Evolutionary conservation across 1,140 invertebrate genomes (phyloP), one percentile per base, ranked within the genome.

Genomic region (Archivesica marissinica): DNA sequence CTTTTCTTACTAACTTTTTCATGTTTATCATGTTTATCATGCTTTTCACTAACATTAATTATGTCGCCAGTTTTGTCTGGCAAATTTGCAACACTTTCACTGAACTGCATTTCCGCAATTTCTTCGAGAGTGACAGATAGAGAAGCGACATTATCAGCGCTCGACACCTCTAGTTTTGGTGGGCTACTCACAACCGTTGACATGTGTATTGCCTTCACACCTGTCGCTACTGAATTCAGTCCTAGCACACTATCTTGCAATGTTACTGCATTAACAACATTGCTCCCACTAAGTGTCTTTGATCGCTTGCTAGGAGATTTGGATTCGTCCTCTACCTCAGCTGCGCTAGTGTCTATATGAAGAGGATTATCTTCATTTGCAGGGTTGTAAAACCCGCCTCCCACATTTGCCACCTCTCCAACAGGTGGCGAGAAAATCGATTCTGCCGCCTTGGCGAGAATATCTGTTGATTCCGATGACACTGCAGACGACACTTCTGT

Each of bases 381-480:
- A 47, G 88, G 88, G 78, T 91, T 90, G 87, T 90, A 90, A 81
- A 89, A 92, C 17, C 87, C 85, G 23, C 84, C 85, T 54, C 86
- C 87, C 6, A 89, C 87, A 50, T 89, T 88, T n/a, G 89, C 88
- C 17, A 91, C 90, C 23, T 92, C 90, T 4, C 64, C 76, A 13
- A 54, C 64, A 3, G 88, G 86, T 28, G 86, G 80, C 13, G 91
- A 89, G 85, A 94, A 94, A 72, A 94, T 94, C 0, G 93, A 94
- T 81, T 94, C 92, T 28, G 93, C 92, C 30, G 94, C 94, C 89
- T 93, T 91, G 7, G 94, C 94, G 39, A 94, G 89, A 64, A 94
- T 94, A 85, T 94, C 94, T 35, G 82, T 85, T 9, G 80, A 83
- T 70, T 85, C 82, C 41, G 74, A 68, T 6, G 82, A 85, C 9